A percentile compares a stretch with the other conserved stretches of the same genome.
These are phyloP conservation scores for Takifugu ocellatus DNA, from an alignment of 2,797 vertebrate genomes.

Conservation along the genomic window DNA sequence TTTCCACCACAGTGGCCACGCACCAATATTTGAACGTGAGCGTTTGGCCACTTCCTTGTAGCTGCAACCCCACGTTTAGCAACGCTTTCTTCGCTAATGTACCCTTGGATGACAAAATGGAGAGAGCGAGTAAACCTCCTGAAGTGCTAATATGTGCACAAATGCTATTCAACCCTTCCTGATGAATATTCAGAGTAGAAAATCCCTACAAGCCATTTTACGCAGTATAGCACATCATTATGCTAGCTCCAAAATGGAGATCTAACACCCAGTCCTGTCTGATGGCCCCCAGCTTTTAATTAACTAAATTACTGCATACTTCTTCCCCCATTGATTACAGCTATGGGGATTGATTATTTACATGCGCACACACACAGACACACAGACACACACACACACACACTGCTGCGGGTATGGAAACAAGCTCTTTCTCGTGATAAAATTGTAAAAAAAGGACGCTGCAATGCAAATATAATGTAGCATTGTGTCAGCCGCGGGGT, in stretches of 20 bases:
- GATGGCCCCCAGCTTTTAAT: slow-evolving; percentile 80
- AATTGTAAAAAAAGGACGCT: slow-evolving; percentile 31
- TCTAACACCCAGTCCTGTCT: slow-evolving; percentile 58
- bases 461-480: slow-evolving; percentile 39
- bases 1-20: slow-evolving; percentile 26
- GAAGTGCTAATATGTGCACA: slow-evolving; percentile 63
- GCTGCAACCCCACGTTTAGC: slow-evolving; percentile 19
- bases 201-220: slow-evolving; percentile 73
- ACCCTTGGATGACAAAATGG: slow-evolving; percentile 44
- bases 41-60: slow-evolving; percentile 21
- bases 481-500: slow-evolving; percentile 21
- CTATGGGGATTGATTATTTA: slow-evolving; percentile 72
- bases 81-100: slow-evolving; percentile 35
- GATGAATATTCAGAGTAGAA: slow-evolving; percentile 77
- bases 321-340: slow-evolving; percentile 72
- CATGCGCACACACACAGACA: slow-evolving; percentile 32
- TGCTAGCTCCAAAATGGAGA: slow-evolving; percentile 69
- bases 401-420: slow-evolving; percentile 55
- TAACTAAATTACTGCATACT: slow-evolving; percentile 77
- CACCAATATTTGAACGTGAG: slow-evolving; percentile 26
- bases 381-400: slow-evolving; percentile 22
- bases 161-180: slow-evolving; percentile 72
- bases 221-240: slow-evolving; percentile 72
- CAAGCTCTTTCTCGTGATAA: slow-evolving; percentile 40
- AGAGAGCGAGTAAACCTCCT: slow-evolving; percentile 51